Evolutionary conservation across 2,888 invertebrate species (phyloP).

Genomic region (Agriopis aurantiaria): DNA sequence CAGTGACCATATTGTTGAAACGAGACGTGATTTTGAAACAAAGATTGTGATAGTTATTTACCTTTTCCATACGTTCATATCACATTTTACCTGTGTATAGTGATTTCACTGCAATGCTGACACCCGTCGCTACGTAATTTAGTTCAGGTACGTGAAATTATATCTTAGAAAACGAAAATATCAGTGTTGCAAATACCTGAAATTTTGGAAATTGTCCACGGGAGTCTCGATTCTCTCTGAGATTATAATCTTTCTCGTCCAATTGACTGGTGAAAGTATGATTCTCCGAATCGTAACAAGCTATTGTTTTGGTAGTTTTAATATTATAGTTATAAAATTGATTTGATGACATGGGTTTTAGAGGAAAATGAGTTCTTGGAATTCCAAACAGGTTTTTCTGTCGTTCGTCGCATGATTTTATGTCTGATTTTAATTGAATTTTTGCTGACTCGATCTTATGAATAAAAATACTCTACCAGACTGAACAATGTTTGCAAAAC

Average conservation of each 20-base stretch:
- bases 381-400: conserved; percentile 28
- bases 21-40: conserved; percentile 53
- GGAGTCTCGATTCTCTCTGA: conserved; percentile 40
- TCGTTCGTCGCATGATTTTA: neutral
- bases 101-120: conserved; percentile 66
- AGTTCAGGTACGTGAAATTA: conserved; percentile 62
- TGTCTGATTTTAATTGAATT: conserved; percentile 14
- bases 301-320: conserved; percentile 55
- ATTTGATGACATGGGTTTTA: conserved; percentile 31
- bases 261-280: conserved; percentile 58
- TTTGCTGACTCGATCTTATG: neutral
- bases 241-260: conserved; percentile 52
- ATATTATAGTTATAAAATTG: conserved; percentile 47
- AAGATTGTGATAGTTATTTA: conserved; percentile 65
- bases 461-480: no score
- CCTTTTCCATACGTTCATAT: conserved; percentile 65
- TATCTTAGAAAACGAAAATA: conserved; percentile 49
- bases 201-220: conserved; percentile 38
- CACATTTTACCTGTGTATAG: conserved; percentile 60
- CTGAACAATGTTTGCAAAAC: no score
- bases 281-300: conserved; percentile 46
- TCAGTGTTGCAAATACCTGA: conserved; percentile 27
- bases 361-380: conserved; percentile 40
- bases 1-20: conserved; percentile 64
- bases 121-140: conserved; percentile 58